Evolutionary conservation across 2,888 invertebrate genomes (phyloP).

Genomic region (Eupithecia inturbata): DNA sequence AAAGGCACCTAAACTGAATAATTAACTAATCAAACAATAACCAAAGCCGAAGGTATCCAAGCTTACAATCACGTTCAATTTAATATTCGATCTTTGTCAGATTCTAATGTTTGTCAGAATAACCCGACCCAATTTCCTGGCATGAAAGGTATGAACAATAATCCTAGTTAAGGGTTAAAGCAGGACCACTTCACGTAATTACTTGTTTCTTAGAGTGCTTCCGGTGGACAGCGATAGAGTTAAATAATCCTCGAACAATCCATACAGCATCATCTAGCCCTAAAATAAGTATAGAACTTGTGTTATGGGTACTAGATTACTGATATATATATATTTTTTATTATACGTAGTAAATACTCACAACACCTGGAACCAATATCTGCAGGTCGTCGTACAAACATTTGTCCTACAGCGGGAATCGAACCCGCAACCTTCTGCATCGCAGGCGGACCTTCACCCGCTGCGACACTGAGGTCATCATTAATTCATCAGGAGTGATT

Average conservation of each 20-base stretch:
- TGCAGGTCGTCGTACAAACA: too few relatives aligned
- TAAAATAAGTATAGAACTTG: too few relatives aligned
- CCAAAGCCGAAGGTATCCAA: constrained; percentile 12
- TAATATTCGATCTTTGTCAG: constrained; percentile 12
- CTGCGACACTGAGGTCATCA: too few relatives aligned
- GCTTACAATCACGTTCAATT: constrained; percentile 11
- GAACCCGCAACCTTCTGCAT: too few relatives aligned
- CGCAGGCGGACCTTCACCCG: too few relatives aligned
- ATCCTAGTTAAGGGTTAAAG: background rate
- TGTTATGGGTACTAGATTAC: too few relatives aligned
- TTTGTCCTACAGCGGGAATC: too few relatives aligned
- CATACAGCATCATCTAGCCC: background rate
- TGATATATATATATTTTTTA: too few relatives aligned
- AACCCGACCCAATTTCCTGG: constrained; percentile 3
- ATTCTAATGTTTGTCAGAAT: constrained; percentile 12
- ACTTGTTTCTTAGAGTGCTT: background rate
- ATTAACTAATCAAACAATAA: constrained; percentile 24
- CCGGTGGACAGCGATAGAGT: background rate
- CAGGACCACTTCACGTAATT: background rate
- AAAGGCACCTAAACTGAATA: constrained; percentile 12
- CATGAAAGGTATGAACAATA: constrained; percentile 4
- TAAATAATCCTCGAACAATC: background rate
- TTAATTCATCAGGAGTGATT: too few relatives aligned
- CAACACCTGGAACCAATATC: too few relatives aligned
- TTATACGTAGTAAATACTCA: too few relatives aligned